Base-by-base conservation (phyloP, 2,797 vertebrate genomes). In the Scyliorhinus canicula region DNA sequence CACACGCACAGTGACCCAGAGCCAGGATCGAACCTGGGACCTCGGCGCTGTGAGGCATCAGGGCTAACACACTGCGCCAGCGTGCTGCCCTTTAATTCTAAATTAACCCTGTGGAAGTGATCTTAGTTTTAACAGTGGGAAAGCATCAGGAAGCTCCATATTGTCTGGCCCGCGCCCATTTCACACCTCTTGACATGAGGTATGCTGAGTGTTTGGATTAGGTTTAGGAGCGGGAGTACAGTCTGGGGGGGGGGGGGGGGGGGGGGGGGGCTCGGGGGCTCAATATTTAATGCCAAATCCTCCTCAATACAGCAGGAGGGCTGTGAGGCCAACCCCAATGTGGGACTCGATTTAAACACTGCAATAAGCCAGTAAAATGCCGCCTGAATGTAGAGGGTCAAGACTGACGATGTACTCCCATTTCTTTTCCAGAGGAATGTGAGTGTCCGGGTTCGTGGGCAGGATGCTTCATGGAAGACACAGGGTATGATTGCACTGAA, bases 381-480 rank as follows among this genome's bases (percentile, higher is more conserved):
- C 1, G 57, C 57, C 57, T 24, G 47, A 19, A n/a, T 1, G 12
- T 24, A 16, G 65, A 93, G 12, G 26, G 7, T 16, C 11, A 2
- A 12, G 44, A 28, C 67, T 93, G 67, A 94, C 31, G 3, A 2
- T 93, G 93, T 35, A 3, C 40, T 95, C 86, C 74, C 16, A 95
- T 96, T 93, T 96, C 96, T 96, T 95, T 97, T 96, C 96, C 97
- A 98, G 98, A 98, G 98, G 99, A 99, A 96, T 99, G 99, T 96
- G 98, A 98, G 95, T 99, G 99, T 96, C 96, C 96, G 95, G 98
- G 98, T 95, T 98, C 97, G 69, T 99, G 98, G 98, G 97, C 97
- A 65, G 99, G 99, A 96, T 99, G 99, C 97, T 98, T 99, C 96
- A 99, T 99, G 99, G 99, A 99, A 96, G 99, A 99, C 96, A 99